Percentiles rank a stretch among this genome's conserved stretches.
phyloP scores from a whole-genome alignment of 2,113 vertebrate species.

The Cryptomyrus ogoouensis region DNA sequence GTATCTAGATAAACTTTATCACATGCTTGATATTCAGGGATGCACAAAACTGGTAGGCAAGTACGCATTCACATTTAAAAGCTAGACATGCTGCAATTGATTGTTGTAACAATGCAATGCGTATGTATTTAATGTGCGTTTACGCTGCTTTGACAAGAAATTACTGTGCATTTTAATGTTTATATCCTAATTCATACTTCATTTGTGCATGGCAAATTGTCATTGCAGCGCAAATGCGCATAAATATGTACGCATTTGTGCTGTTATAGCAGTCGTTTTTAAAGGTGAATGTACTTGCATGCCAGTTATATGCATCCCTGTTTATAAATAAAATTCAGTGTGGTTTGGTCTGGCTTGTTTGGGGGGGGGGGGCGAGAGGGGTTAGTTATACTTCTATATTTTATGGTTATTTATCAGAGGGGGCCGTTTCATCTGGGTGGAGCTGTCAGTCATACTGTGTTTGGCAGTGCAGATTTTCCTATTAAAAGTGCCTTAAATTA shows the following conservation, averaged over 20 bases:
- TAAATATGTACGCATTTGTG: not conserved
- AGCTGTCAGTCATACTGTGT: not conserved
- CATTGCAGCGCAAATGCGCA: not conserved
- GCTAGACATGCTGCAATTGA: too few relatives aligned
- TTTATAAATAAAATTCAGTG: not conserved
- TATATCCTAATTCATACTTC: not conserved
- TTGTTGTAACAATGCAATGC: not conserved
- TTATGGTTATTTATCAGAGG: not conserved
- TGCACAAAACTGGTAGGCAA: not conserved
- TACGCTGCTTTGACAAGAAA: not conserved
- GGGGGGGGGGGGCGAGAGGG: not conserved
- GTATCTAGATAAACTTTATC: not conserved
- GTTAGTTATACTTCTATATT: not conserved
- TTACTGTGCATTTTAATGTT: not conserved
- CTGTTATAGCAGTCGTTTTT: not conserved
- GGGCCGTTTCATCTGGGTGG: not conserved
- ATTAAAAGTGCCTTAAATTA: constrained; percentile 9
- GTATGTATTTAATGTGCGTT: not conserved
- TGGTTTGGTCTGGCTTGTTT: not conserved
- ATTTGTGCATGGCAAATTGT: not conserved
- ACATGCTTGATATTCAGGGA: not conserved
- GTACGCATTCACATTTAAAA: not conserved
- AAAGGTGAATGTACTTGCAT: not conserved
- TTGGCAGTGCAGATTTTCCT: not conserved
- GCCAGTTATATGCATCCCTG: not conserved